These are phyloP conservation scores for Galendromus occidentalis DNA, from an alignment of 1,140 invertebrate genomes.

Conservation along the genomic window DNA sequence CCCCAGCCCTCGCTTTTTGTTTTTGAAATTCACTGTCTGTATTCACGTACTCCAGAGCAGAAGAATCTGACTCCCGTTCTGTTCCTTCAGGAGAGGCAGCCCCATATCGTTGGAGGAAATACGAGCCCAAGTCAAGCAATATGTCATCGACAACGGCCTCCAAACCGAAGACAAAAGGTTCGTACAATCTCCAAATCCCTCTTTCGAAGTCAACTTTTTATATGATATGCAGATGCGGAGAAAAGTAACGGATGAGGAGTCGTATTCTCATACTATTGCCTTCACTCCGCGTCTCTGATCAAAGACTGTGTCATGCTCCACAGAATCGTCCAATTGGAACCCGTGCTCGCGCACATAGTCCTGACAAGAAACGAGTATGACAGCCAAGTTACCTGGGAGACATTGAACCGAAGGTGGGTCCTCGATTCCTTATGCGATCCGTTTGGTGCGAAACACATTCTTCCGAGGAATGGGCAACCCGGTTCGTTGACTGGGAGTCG, in stretches of 20 bases:
- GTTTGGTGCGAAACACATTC: too few relatives aligned
- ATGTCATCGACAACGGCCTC: slow-evolving; percentile 50
- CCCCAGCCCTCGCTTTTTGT: too few relatives aligned
- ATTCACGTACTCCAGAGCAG: too few relatives aligned
- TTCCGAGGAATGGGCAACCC: too few relatives aligned
- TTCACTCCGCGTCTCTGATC: neutral
- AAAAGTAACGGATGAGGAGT: too few relatives aligned
- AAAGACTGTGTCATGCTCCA: slow-evolving; percentile 13
- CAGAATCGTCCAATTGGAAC: slow-evolving; percentile 38
- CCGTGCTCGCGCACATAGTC: slow-evolving; percentile 25
- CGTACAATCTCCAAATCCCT: slow-evolving; percentile 8
- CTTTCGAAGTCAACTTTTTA: slow-evolving; percentile 11
- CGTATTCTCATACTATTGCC: too few relatives aligned
- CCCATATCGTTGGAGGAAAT: slow-evolving; percentile 43
- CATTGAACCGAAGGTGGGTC: slow-evolving; percentile 35
- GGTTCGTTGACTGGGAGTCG: too few relatives aligned
- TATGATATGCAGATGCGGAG: too few relatives aligned
- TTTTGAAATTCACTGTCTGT: too few relatives aligned
- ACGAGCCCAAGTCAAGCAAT: slow-evolving; percentile 47
- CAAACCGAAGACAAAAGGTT: slow-evolving; percentile 30
- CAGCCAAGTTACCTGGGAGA: slow-evolving; percentile 40
- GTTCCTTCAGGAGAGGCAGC: slow-evolving; percentile 48
- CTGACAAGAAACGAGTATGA: slow-evolving; percentile 25
- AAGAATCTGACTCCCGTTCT: slow-evolving; percentile 23
- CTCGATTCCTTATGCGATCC: neutral